Conservation (phyloP, 2,797 vertebrate genomes). For the Amniataba percoides region DNA sequence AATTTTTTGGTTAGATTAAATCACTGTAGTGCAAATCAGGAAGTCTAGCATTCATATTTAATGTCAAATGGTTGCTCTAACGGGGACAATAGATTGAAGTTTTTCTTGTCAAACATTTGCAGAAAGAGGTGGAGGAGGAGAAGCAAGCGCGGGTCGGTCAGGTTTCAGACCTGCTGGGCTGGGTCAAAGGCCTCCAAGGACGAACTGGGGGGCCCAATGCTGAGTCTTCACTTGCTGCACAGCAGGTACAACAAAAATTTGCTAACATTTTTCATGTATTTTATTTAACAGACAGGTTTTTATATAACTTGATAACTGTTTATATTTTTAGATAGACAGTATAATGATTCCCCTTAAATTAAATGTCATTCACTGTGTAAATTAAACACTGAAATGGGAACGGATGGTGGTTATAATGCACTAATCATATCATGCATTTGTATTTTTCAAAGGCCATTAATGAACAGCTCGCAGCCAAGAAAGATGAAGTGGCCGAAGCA, state of each 20-base stretch:
- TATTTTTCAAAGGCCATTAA: constrained; percentile 85
- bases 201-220: constrained; percentile 79
- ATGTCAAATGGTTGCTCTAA: background rate
- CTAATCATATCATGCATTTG: background rate
- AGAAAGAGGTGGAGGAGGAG: constrained; percentile 99
- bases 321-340: background rate
- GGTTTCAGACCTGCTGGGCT: constrained; percentile 93
- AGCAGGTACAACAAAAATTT: constrained; percentile 87
- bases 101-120: constrained; percentile 4
- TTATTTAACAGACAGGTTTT: background rate
- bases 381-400: background rate
- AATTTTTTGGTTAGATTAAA: background rate
- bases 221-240: constrained; percentile 92
- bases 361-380: background rate
- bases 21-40: background rate
- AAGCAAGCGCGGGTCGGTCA: constrained; percentile 93
- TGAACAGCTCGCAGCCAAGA: constrained; percentile 92
- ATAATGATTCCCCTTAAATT: background rate
- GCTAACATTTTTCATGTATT: background rate
- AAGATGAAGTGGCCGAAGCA: constrained; percentile 93
- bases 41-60: too few species aligned
- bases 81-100: background rate
- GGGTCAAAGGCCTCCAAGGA: constrained; percentile 90
- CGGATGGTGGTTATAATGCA: background rate
- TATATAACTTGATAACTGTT: background rate